A percentile compares a stretch with the other conserved stretches of the same genome.
These are phyloP conservation scores for Lumbricus terrestris DNA, from an alignment of 2,888 invertebrate species.

Conservation along the genomic window DNA sequence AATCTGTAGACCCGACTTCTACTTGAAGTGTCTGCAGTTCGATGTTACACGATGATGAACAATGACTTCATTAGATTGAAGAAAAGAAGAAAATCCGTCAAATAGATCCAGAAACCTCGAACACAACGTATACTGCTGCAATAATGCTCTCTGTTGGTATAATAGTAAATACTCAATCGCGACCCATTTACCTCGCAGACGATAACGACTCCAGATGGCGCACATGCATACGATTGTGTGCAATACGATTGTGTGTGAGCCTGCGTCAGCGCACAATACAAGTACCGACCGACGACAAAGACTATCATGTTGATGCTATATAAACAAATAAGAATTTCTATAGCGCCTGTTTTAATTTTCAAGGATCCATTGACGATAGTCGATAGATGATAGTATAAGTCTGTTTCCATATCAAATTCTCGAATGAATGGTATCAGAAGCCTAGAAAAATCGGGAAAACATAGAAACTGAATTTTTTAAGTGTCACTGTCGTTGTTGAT, in stretches of 20 bases:
- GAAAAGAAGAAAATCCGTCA: background rate
- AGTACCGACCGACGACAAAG: background rate
- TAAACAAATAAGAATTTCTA: too few species aligned
- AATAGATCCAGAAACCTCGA: background rate
- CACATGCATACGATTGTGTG: background rate
- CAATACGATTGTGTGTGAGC: too few species aligned
- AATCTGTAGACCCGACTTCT: constrained; percentile 3
- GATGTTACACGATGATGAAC: background rate
- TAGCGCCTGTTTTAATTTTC: too few species aligned
- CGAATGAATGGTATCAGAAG: too few species aligned
- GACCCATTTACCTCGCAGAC: background rate
- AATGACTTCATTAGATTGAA: background rate
- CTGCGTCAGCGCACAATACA: too few species aligned
- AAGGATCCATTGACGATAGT: too few species aligned
- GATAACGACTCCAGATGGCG: background rate
- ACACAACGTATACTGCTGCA: background rate
- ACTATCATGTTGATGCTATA: background rate
- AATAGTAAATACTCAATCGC: background rate
- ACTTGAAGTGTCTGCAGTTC: background rate
- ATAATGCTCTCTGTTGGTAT: background rate
- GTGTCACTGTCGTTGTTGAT: too few species aligned
- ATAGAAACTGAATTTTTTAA: too few species aligned
- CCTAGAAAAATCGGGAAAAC: too few species aligned
- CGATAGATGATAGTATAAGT: too few species aligned
- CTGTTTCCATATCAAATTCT: too few species aligned